A percentile compares a stretch with the other conserved stretches of the same genome.
Conservation (phyloP, 2,113 vertebrate genomes). For the human region GRCh38 chr12:128459001-128459500, state of each 20-base stretch:
- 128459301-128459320: background rate
- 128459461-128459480: background rate
- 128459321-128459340: background rate
- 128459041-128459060: background rate
- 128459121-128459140: background rate
- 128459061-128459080: background rate
- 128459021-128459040: background rate
- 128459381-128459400: background rate
- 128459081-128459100: too few species aligned
- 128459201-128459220: background rate
- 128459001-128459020: background rate
- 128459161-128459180: rapidly evolving
- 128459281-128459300: too few species aligned
- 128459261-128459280: background rate
- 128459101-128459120: rapidly evolving
- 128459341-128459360: background rate
- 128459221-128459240: background rate
- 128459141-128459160: rapidly evolving
- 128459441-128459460: background rate
- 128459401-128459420: background rate
- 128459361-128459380: background rate
- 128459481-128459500: background rate
- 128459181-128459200: rapidly evolving
- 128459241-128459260: background rate
- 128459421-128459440: background rate